Conservation (phyloP, 2,888 invertebrate genomes). For the Campoplex nolae region DNA sequence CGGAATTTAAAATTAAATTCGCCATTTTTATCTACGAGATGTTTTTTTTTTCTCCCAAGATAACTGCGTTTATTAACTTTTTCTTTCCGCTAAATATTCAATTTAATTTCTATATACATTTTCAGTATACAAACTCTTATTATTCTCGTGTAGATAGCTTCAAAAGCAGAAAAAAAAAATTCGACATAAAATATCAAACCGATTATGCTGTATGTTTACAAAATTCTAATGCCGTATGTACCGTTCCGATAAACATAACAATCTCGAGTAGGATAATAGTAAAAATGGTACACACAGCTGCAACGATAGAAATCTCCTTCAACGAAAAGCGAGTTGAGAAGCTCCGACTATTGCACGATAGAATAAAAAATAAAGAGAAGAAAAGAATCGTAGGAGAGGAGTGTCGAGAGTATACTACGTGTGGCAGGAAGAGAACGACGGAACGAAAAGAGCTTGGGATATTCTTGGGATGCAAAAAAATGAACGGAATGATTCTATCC, state of each 20-base stretch:
- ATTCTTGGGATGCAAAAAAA: slow-evolving; percentile 66
- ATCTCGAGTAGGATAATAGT: slow-evolving; percentile 25
- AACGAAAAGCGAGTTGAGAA: slow-evolving; percentile 13
- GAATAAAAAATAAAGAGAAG: neutral
- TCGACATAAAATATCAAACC: neutral
- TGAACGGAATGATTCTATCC: slow-evolving; percentile 70
- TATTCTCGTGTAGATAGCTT: neutral
- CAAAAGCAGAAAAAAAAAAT: neutral
- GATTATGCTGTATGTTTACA: slow-evolving; percentile 14
- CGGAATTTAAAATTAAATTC: no score
- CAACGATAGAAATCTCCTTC: slow-evolving; percentile 13
- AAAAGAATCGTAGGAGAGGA: slow-evolving; percentile 8
- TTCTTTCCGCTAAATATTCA: neutral
- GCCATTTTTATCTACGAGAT: no score
- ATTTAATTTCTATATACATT: neutral
- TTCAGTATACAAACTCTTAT: no score
- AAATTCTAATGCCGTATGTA: slow-evolving; percentile 6
- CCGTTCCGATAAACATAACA: slow-evolving; percentile 15
- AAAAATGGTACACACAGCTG: slow-evolving; percentile 1
- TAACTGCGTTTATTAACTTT: neutral
- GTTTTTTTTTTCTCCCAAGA: neutral
- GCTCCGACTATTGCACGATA: slow-evolving; percentile 7
- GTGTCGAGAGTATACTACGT: slow-evolving; percentile 27
- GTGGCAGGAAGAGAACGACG: slow-evolving; percentile 31
- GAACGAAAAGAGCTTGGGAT: slow-evolving; percentile 48